Percentiles rank a stretch among this genome's conserved stretches.
These are phyloP conservation scores for Tupaia tana DNA, from an alignment of 2,113 vertebrate genomes.

Conservation along the genomic window DNA sequence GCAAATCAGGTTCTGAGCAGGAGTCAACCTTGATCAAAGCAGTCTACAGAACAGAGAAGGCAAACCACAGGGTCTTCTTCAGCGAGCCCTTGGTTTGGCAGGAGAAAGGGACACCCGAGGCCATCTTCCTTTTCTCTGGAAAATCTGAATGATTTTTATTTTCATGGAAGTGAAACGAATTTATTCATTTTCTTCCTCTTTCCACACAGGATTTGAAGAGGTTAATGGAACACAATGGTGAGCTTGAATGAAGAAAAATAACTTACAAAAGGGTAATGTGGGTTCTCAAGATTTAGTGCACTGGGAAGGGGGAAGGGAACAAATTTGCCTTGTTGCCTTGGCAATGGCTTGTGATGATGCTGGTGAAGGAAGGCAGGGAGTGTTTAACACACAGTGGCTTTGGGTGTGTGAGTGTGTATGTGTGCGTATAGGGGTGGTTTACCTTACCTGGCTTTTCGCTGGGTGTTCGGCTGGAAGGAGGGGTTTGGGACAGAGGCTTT, in stretches of 20 bases:
- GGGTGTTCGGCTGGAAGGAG: no score
- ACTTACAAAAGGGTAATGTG: not conserved
- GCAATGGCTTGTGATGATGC: not conserved
- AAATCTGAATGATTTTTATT: not conserved
- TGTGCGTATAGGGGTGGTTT: not conserved
- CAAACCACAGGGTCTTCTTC: not conserved
- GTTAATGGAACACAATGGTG: not conserved
- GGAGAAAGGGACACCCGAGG: not conserved
- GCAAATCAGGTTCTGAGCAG: not conserved
- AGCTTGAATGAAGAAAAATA: not conserved
- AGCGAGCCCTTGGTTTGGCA: not conserved
- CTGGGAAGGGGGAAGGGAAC: fast-evolving
- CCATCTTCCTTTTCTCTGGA: not conserved
- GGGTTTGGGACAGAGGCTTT: no score
- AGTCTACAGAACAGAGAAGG: not conserved
- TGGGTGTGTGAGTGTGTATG: not conserved
- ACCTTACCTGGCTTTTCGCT: not conserved
- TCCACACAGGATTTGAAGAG: not conserved
- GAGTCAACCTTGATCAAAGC: not conserved
- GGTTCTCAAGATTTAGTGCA: not conserved
- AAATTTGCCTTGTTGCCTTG: not conserved
- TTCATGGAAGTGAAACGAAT: conserved; percentile 53
- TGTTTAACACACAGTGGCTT: not conserved
- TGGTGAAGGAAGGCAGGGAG: not conserved
- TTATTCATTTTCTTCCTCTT: not conserved